These are phyloP conservation scores for Alouatta caraya DNA, from an alignment of 2,797 vertebrate genomes.

Conservation along the genomic window DNA sequence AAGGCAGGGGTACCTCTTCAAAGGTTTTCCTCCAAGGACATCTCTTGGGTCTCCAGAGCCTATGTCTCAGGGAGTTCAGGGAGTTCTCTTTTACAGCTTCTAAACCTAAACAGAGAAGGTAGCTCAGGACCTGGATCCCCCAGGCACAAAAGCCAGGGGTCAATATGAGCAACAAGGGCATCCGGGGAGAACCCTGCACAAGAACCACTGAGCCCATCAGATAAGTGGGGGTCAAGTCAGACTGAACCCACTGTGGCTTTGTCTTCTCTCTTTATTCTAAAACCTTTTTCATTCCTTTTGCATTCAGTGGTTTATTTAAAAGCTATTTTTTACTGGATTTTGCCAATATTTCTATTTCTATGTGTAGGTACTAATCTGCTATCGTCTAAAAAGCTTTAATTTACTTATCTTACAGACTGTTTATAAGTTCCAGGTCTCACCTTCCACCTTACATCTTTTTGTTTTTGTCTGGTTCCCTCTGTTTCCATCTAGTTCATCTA, in stretches of 20 bases:
- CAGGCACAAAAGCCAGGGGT: not conserved
- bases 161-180: not conserved
- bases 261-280: constrained; percentile 6
- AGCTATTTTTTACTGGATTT: not conserved
- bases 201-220: not conserved
- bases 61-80: not conserved
- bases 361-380: not conserved
- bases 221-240: not conserved
- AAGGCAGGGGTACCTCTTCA: not conserved
- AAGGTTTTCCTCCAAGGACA: not conserved
- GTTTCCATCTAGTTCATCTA: not conserved
- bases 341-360: constrained; percentile 29
- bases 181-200: not conserved
- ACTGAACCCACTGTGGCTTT: not conserved
- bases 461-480: not conserved
- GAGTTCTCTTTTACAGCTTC: not conserved
- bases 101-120: not conserved
- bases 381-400: constrained; percentile 8
- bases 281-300: not conserved
- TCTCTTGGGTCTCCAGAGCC: not conserved
- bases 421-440: not conserved
- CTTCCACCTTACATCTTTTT: not conserved
- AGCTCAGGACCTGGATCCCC: too few species aligned
- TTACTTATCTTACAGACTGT: constrained; percentile 17
- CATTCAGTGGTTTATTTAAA: constrained; percentile 14